Base-by-base conservation (phyloP, 2,888 invertebrate species). In the Phymatocera aterrima region DNA sequence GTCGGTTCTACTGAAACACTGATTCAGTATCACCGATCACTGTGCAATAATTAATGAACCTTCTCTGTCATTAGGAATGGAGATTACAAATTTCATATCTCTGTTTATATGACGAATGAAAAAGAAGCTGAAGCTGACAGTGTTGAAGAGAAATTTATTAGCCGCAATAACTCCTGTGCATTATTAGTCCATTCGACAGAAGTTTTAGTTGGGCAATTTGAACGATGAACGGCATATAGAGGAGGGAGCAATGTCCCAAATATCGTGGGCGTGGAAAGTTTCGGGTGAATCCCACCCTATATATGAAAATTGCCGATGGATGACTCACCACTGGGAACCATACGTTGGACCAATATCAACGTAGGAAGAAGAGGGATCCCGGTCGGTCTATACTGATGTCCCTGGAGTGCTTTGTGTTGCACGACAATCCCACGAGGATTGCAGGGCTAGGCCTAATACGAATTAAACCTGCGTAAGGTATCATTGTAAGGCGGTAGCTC, bases 381-480 rank as follows among this genome's bases (percentile, higher is more conserved):
- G 8, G 43, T n/a, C n/a, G n/a, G n/a, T n/a, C 43, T 68, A 24
- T 28, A 68, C 46, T 21, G 48, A 72, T 51, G 51, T 72, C 72
- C 72, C 72, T 18, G 28, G 72, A 51, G 72, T 48, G 51, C 72
- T 18, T 72, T 72, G 51, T 10, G 72, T 51, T 34, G 18, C 12
- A 34, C 21, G 24, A 68, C 12, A 72, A 51, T 72, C 72, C 72
- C 72, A 48, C 31, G 72, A 72, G 72, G 72, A 51, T 72, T 34
- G 8, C 12, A 24, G 4, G 28, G 15, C 31, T 51, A 21, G 48
- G 12, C 51, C 48, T 72, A 51, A 72, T 72, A 51, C 72, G 72
- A 72, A 72, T 72, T 72, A 72, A 72, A 51, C 51, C 51, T 72
- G 72, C 72, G 72, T 72, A 51, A 43, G 61, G 61, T 6, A 43